These are phyloP conservation scores for Hippopotamus amphibius DNA, from an alignment of 2,113 vertebrate species.

Conservation along the genomic window DNA sequence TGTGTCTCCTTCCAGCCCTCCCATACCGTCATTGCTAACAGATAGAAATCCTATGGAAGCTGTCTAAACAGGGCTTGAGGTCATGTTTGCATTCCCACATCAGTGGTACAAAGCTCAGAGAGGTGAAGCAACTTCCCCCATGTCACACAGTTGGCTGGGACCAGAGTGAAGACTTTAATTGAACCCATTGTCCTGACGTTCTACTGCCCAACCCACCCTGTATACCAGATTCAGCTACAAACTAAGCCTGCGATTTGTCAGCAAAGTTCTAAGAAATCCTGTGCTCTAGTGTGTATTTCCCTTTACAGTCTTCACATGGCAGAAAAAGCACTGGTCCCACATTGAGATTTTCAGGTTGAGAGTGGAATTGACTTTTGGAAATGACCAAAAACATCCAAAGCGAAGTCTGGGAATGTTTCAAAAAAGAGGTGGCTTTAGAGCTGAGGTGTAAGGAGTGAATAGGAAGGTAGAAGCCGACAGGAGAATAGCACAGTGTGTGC, in stretches of 20 bases:
- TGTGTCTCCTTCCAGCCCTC: background rate
- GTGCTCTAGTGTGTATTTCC: background rate
- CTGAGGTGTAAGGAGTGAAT: background rate
- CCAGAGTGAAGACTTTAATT: background rate
- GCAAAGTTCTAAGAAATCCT: background rate
- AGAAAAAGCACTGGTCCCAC: background rate
- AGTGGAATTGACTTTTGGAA: background rate
- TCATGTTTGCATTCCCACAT: background rate
- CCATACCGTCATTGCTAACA: background rate
- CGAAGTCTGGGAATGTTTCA: background rate
- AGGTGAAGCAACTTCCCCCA: background rate
- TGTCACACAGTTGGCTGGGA: background rate
- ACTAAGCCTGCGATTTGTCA: background rate
- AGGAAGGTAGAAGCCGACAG: background rate
- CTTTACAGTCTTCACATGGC: background rate
- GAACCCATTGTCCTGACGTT: background rate
- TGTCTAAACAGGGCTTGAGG: background rate
- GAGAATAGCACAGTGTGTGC: background rate
- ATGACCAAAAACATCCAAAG: background rate
- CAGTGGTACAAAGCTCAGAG: background rate
- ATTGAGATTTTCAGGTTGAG: background rate
- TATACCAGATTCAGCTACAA: background rate
- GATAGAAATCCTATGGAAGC: background rate
- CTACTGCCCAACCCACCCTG: too few species aligned
- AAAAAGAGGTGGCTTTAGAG: background rate